Evolutionary conservation across 2,113 vertebrate genomes (phyloP), one percentile per base, ranked within the genome.

Genomic region (Lipophrys pholis): DNA sequence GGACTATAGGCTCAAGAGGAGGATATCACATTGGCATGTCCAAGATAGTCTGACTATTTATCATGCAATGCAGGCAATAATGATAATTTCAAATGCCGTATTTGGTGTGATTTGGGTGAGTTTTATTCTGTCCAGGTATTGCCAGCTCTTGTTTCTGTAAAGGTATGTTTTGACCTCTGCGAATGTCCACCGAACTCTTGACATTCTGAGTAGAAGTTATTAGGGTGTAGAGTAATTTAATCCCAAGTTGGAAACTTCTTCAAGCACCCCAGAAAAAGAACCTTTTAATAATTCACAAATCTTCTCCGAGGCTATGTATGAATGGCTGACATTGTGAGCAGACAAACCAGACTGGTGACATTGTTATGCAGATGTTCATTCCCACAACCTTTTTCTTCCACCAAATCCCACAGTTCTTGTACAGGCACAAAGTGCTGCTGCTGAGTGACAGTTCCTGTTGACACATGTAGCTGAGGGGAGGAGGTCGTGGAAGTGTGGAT

Each of bases 371-470:
- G 87, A 92, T 92, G 78, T 90, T 90, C 78, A 59, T 81, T 86
- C 83, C 46, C 62, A 40, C 81, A 83, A 75, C 85, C 87, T 80
- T 83, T 84, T 84, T 83, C 77, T 81, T 83, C 62, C 82, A 53
- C 58, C 82, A 59, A 80, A 82, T 84, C 90, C 89, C 87, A 75
- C 73, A 67, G 83, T 82, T 79, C 72, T 71, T 61, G 68, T 50
- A n/a, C 58, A 9, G 66, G 63, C 74, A 81, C 78, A 69, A 59
- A 75, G 75, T 63, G 59, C 82, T 52, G 62, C 68, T 5, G 46
- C 87, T 88, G 91, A 92, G 83, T 93, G 93, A 92, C 91, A 91
- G 84, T 78, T 87, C 73, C 60, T 87, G 86, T 86, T 90, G 89
- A 90, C 84, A 88, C 90, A 73, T 73, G 79, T 73, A 69, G 85